A percentile compares a stretch with the other conserved stretches of the same genome.
phyloP scores from a whole-genome alignment of 2,888 invertebrate genomes.

The Actias luna region DNA sequence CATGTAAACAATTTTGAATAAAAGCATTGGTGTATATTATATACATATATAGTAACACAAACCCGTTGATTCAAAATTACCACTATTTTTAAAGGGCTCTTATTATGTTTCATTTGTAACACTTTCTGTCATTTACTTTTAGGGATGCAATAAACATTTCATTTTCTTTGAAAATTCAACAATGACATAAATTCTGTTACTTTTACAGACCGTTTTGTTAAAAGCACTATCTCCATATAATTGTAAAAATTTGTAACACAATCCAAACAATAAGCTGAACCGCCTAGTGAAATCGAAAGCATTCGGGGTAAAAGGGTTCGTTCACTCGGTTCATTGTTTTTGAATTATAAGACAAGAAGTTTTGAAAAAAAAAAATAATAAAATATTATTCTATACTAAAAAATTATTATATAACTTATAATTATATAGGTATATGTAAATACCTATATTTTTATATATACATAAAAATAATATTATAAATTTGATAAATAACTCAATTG shows the following conservation, averaged over 20 bases:
- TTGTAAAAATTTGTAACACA: conserved; percentile 12
- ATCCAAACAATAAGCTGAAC: conserved; percentile 7
- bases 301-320: conserved; percentile 26
- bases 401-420: too few relatives aligned
- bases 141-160: conserved; percentile 12
- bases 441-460: too few relatives aligned
- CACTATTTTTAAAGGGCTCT: background rate
- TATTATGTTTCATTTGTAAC: conserved; percentile 2
- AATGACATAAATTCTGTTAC: conserved; percentile 2
- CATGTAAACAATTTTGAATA: too few relatives aligned
- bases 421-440: too few relatives aligned
- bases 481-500: too few relatives aligned
- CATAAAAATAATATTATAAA: too few relatives aligned
- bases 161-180: conserved; percentile 10
- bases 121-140: conserved; percentile 10
- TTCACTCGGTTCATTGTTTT: too few relatives aligned
- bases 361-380: background rate
- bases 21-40: too few relatives aligned
- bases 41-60: background rate
- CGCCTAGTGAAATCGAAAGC: conserved; percentile 48
- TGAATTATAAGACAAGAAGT: background rate
- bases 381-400: background rate
- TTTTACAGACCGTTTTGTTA: background rate
- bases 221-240: background rate
- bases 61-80: background rate